Base-by-base conservation (phyloP, 2,797 vertebrate species). In the Euphonia xanthogaster region DNA sequence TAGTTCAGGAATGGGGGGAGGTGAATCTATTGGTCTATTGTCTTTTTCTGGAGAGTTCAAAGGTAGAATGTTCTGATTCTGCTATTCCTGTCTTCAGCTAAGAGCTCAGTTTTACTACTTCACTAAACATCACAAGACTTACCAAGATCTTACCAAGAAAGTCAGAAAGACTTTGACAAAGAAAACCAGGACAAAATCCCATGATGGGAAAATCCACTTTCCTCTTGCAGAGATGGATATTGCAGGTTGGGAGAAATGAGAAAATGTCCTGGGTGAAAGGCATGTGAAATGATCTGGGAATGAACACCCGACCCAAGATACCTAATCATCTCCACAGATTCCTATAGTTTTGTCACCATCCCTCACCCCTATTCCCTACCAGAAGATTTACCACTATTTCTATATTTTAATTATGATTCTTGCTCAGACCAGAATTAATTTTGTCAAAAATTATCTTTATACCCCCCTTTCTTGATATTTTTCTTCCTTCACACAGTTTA, bases 301-400 rank as follows among this genome's bases (percentile, higher is more conserved):
- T 40, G 51, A 44, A 18, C 25, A 51, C 5, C 2, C n/a, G 39
- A 40, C 4, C 16, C 54, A 81, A 57, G 54, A 47, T 0, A 81
- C 3, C 14, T 6, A 8, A 28, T 44, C 37, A 60, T 55, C 47
- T 44, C 19, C 60, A 22, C 33, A 70, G 21, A 42, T 4, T 62
- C 28, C 19, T 21, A 0, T 27, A 18, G 21, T 61, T 57, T 76
- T 31, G 54, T 62, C 4, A 63, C 2, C 14, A 51, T 5, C 6
- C 7, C 19, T 6, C 2, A 4, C 1, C 4, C 0, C 7, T 4
- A 21, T 25, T n/a, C 12, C 45, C 21, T 48, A 24, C 6, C 35
- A 68, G 40, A 57, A 65, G 7, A 8, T 33, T 92, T 78, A 61
- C 11, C 8, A 31, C 31, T 51, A 10, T 67, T 82, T 85, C 40